A percentile compares a stretch with the other conserved stretches of the same genome.
phyloP scores from a whole-genome alignment of 2,888 invertebrate species.

The Drosophila leonis region DNA sequence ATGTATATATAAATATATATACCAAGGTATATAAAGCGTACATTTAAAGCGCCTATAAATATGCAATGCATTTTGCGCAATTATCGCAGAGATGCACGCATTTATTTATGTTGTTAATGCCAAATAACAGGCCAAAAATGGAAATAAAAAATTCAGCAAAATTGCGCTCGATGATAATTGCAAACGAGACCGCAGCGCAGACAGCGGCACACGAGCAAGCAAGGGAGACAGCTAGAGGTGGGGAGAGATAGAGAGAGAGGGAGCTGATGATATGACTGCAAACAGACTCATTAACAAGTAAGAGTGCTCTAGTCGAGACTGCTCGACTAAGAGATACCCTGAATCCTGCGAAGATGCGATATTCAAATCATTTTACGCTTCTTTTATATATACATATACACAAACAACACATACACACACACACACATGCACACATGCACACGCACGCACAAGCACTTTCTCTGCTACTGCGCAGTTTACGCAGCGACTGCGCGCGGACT shows the following conservation, averaged over 20 bases:
- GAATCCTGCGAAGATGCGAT: no score
- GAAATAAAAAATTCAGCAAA: constrained; percentile 37
- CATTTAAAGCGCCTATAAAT: constrained; percentile 59
- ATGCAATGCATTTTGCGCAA: constrained; percentile 57
- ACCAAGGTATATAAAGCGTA: constrained; percentile 5
- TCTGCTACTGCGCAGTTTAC: no score
- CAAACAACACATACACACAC: no score
- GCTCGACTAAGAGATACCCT: no score
- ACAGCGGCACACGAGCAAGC: background rate
- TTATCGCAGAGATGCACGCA: constrained; percentile 51
- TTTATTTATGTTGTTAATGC: constrained; percentile 60
- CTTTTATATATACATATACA: no score
- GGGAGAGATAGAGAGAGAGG: background rate
- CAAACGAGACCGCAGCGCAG: constrained; percentile 23
- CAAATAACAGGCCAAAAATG: constrained; percentile 22
- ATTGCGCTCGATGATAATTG: constrained; percentile 49
- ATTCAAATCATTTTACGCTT: no score
- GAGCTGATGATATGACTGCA: constrained; percentile 32
- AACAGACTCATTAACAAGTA: constrained; percentile 68
- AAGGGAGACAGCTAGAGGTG: background rate
- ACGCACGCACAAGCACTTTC: no score
- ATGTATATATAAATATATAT: background rate
- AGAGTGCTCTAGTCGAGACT: no score
- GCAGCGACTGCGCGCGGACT: no score
- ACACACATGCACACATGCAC: no score